Base-by-base conservation (phyloP, 2,888 invertebrate species). In the Pardosa pseudoannulata region DNA sequence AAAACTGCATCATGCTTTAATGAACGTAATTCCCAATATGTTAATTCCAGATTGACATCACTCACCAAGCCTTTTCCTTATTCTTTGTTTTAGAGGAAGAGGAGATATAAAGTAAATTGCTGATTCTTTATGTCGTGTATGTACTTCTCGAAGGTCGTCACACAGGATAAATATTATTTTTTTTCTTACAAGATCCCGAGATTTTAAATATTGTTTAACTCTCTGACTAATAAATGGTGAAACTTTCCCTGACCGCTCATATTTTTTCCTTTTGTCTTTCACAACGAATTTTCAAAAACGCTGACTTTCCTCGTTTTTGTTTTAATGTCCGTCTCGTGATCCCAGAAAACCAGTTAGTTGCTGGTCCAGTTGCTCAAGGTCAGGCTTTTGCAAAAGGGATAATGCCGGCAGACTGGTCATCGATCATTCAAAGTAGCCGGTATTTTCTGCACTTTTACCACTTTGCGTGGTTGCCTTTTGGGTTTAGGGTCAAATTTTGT, bases 251-350 rank as follows among this genome's bases (percentile, higher is more conserved):
- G 65, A 29, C 29, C 16, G n/a, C 65, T 29, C 16, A 29, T 31
- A n/a, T n/a, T n/a, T 65, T n/a, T 65, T 65, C 65, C 70, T 41
- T 70, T 70, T 70, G 70, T 70, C 36, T 27, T 41, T 11, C 41
- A 28, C 13, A n/a, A 36, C 28, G 39, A 13, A 41, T 41, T 27
- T 16, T 56, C 41, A 23, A 16, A 70, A 27, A 28, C 23, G 32
- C 11, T 19, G n/a, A 16, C 29, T 65, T 65, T 29, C 65, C 31
- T 29, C 29, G 3, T 65, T 65, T 65, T 65, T 28, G 29, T 65
- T 65, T 65, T 28, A n/a, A 13, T 1, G n/a, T n/a, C 11, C n/a
- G 16, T 19, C 16, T 29, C 65, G 65, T 65, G 65, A 65, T 65
- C 3, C 28, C 9, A 9, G 16, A 19, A n/a, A 65, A 65, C 65